Percentiles rank a stretch among this genome's conserved stretches.
Conservation (phyloP, 1,140 invertebrate species). For the Pseudoatta argentina region DNA sequence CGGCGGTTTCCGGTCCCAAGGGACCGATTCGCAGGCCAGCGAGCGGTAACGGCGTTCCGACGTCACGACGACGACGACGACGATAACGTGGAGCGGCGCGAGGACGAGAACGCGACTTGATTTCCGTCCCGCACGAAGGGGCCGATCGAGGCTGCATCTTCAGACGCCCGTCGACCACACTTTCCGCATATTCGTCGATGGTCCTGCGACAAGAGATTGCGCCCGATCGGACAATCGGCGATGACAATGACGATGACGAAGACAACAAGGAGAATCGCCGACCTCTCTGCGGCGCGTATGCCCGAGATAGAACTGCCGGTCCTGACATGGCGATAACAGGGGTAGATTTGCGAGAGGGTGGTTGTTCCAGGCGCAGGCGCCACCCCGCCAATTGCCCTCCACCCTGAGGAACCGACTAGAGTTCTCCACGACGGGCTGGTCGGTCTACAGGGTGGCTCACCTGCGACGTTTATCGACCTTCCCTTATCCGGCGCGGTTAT, state of each 20-base stretch:
- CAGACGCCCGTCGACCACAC: conserved; percentile 42
- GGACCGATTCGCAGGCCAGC: conserved; percentile 46
- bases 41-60: neutral
- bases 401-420: conserved; percentile 23
- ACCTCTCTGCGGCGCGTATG: neutral
- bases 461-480: conserved; percentile 58
- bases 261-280: conserved; percentile 15
- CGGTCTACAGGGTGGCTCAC: conserved; percentile 39
- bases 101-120: conserved; percentile 44
- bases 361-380: conserved; percentile 39
- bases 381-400: conserved; percentile 13
- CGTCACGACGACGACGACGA: conserved; percentile 12
- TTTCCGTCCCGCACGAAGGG: conserved; percentile 37
- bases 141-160: conserved; percentile 55
- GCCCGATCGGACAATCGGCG: neutral
- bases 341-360: conserved; percentile 16
- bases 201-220: neutral
- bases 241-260: conserved; percentile 30
- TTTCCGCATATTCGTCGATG: conserved; percentile 53
- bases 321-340: conserved; percentile 40
- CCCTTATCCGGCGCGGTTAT: conserved; percentile 50
- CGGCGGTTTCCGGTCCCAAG: conserved; percentile 37
- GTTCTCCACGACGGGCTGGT: conserved; percentile 21
- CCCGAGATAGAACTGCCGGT: conserved; percentile 58
- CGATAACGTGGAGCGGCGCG: conserved; percentile 36